A percentile compares a stretch with the other conserved stretches of the same genome.
phyloP scores from a whole-genome alignment of 2,888 invertebrate genomes.

The Athrips mouffetella region DNA sequence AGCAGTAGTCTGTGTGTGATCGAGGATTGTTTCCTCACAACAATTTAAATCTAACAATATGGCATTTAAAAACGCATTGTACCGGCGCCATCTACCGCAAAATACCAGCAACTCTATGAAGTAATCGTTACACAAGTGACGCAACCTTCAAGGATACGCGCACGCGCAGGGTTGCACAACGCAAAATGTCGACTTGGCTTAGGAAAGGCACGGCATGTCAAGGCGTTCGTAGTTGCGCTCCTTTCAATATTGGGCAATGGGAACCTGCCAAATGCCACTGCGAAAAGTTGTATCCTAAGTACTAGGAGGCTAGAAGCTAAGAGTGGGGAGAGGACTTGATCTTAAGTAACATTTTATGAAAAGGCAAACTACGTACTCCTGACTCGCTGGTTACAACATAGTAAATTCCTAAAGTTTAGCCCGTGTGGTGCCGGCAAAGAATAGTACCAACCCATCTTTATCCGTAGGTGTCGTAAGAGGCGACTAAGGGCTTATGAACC shows the following conservation, averaged over 20 bases:
- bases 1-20: no score
- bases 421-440: no score
- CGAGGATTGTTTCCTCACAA: not conserved
- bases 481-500: no score
- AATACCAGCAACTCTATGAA: slow-evolving; percentile 27
- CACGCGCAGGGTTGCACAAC: slow-evolving; percentile 29
- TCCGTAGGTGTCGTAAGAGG: no score
- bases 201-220: slow-evolving; percentile 63
- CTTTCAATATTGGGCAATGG: slow-evolving; percentile 64
- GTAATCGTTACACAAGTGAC: slow-evolving; percentile 31
- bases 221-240: slow-evolving; percentile 46
- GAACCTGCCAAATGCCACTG: slow-evolving; percentile 47
- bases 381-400: no score
- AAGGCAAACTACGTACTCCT: no score
- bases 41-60: slow-evolving; percentile 6
- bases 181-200: slow-evolving; percentile 56
- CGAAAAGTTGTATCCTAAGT: slow-evolving; percentile 8
- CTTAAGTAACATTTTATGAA: no score
- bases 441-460: no score
- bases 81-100: slow-evolving; percentile 26
- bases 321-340: not conserved
- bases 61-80: slow-evolving; percentile 6
- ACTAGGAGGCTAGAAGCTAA: slow-evolving; percentile 1
- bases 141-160: slow-evolving; percentile 41
- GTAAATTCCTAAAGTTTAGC: no score